Evolutionary conservation across 1,140 invertebrate species (phyloP), one percentile per base, ranked within the genome.

Genomic region (Drosophila nigrodunni): DNA sequence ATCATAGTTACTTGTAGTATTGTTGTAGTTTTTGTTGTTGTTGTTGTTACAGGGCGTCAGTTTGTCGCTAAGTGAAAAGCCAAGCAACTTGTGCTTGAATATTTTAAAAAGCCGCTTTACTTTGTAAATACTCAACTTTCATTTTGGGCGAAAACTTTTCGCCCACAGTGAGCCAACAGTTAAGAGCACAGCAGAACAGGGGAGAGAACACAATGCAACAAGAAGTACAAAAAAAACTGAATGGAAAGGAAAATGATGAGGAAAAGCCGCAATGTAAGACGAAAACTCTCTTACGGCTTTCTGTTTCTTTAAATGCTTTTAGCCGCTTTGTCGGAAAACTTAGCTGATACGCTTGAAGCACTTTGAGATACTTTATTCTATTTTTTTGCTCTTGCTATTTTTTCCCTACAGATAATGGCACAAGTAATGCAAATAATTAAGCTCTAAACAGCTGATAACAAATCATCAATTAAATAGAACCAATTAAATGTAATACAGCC

Each of bases 101-200:
- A 80, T 87, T 88, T 87, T 87, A 77, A 88, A 88, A 87, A 87
- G 82, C 82, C 72, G 82, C 82, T 87, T 86, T 88, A 66, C 83
- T 82, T 68, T 82, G 60, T 77, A 85, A 83, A 82, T 62, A 76
- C 64, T 35, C 73, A 80, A 85, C 64, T 88, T 88, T 82, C 70
- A 30, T 30, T 65, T 41, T 71, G 34, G 58, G 58, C 50, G 25
- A 57, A 86, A 87, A 87, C 68, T 88, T 88, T 88, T 50, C 15
- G 7, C 47, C 61, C 70, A 49, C 76, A 71, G 34, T 71, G 50
- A 49, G 54, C 18, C 44, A 30, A 30, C 25, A 30, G 25, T 30
- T 5, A 30, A 5, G 25, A 30, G 25, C 25, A 30, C 25, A 30
- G 6, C 25, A 30, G 6, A 30, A 30, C 25, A 30, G 25, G 25